phyloP scores from a whole-genome alignment of 2,113 vertebrate species.

The Puffinus mauretanicus region DNA sequence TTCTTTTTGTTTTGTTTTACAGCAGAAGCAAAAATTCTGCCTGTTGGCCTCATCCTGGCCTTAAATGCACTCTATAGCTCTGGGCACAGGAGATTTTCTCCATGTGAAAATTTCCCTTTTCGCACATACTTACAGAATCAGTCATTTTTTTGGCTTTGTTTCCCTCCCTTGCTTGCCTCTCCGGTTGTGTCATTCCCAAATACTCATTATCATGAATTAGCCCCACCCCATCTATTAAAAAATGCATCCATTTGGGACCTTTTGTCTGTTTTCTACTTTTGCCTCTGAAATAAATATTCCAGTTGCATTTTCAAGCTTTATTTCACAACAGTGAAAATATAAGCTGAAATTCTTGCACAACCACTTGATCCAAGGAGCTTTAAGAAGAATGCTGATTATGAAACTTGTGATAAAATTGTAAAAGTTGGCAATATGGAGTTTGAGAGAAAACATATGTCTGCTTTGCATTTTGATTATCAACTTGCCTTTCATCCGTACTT shows the following conservation, averaged over 20 bases:
- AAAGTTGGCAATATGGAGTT: neutral
- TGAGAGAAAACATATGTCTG: neutral
- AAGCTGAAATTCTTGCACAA: slow-evolving; percentile 10
- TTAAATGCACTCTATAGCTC: neutral
- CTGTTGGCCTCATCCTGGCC: neutral
- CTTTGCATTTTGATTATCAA: neutral
- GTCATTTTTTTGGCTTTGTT: neutral
- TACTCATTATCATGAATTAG: neutral
- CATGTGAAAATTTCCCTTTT: neutral
- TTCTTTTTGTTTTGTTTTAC: neutral
- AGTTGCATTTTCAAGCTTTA: neutral
- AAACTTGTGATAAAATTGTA: neutral
- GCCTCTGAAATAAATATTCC: neutral
- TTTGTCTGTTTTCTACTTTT: neutral
- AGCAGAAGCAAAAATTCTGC: neutral
- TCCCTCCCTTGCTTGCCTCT: neutral
- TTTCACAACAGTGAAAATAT: neutral
- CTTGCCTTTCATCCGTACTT: neutral
- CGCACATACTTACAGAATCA: neutral
- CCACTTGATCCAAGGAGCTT: neutral
- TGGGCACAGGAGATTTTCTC: neutral
- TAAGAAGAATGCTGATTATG: neutral
- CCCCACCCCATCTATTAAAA: neutral
- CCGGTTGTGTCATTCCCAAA: neutral
- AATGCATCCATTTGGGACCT: neutral